Conservation (phyloP, 2,113 vertebrate genomes). For the Hassar affinis region DNA sequence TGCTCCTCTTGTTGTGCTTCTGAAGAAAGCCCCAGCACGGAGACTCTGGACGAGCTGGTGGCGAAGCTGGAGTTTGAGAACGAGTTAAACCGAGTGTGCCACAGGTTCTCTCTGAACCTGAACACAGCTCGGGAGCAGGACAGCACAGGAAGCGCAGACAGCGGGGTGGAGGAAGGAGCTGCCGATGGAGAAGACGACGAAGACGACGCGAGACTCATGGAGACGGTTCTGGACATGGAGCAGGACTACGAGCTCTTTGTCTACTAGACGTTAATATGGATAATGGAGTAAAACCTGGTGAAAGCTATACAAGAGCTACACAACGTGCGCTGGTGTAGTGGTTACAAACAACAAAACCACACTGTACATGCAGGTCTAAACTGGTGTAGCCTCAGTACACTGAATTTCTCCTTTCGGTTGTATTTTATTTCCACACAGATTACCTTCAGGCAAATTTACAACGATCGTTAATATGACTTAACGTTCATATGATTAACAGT, state of each 20-base stretch:
- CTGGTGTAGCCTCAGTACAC: neutral
- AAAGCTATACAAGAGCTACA: neutral
- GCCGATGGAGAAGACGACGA: neutral
- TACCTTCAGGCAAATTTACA: neutral
- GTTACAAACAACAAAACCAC: neutral
- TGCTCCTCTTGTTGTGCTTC: neutral
- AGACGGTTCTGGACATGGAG: conserved; percentile 39
- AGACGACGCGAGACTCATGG: conserved; percentile 10
- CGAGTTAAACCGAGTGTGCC: conserved; percentile 36
- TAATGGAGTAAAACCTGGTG: neutral
- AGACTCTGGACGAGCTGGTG: conserved; percentile 33
- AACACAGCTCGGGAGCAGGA: neutral
- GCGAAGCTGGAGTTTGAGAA: conserved; percentile 53
- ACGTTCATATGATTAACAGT: neutral
- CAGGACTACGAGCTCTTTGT: conserved; percentile 30
- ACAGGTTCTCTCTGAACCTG: neutral
- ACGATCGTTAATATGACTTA: neutral
- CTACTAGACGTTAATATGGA: neutral
- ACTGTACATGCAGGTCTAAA: neutral
- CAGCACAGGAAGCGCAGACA: conserved; percentile 16
- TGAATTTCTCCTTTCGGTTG: too few relatives aligned
- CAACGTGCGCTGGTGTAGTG: neutral
- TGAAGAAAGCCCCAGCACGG: conserved; percentile 7
- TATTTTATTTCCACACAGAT: neutral
- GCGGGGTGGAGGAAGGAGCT: conserved; percentile 5